These are phyloP conservation scores for Hipposideros armiger DNA, from an alignment of 2,113 vertebrate species.

Conservation along the genomic window DNA sequence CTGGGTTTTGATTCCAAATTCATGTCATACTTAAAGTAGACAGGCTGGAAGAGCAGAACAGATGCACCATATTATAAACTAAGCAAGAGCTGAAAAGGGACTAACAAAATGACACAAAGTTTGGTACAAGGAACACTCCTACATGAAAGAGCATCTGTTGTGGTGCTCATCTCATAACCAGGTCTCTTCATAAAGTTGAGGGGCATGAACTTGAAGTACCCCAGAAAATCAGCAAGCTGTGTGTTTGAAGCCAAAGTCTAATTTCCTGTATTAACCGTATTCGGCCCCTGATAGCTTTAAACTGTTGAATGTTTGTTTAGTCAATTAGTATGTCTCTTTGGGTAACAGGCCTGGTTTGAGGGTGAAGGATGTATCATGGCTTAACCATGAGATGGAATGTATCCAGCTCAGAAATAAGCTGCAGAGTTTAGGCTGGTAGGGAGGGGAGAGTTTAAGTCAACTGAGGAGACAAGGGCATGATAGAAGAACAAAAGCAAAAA, in stretches of 20 bases:
- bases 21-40: background rate
- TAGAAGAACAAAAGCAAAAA: background rate
- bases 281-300: background rate
- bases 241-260: background rate
- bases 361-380: background rate
- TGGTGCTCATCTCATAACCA: background rate
- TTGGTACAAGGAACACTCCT: background rate
- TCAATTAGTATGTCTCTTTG: background rate
- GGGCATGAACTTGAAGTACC: background rate
- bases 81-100: background rate
- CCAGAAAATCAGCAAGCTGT: background rate
- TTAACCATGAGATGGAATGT: background rate
- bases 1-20: background rate
- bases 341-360: background rate
- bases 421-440: background rate
- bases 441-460: background rate
- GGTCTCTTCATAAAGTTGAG: background rate
- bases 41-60: background rate
- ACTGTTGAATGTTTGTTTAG: background rate
- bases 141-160: background rate
- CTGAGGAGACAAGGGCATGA: background rate
- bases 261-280: background rate
- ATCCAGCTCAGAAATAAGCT: background rate
- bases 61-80: background rate
- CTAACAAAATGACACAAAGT: background rate